phyloP scores from a whole-genome alignment of 2,113 vertebrate genomes.

The Hucho hucho region DNA sequence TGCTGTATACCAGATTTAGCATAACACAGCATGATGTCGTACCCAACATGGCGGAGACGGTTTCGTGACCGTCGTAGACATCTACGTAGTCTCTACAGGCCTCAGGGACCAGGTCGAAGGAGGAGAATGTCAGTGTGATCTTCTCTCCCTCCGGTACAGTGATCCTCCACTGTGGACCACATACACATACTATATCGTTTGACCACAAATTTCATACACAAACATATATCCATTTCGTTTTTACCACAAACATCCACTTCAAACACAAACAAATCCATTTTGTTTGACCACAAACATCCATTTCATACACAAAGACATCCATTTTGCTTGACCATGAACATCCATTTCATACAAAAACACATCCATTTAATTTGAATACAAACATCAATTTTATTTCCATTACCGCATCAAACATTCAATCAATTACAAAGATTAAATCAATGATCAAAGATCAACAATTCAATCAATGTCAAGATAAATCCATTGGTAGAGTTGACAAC shows the following conservation, averaged over 20 bases:
- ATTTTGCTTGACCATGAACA: too few species aligned
- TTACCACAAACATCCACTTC: too few species aligned
- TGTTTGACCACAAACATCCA: too few species aligned
- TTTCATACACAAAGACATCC: too few species aligned
- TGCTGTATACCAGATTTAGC: too few species aligned
- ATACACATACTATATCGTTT: conserved; percentile 13
- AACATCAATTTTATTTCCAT: too few species aligned
- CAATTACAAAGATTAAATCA: too few species aligned
- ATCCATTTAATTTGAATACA: too few species aligned
- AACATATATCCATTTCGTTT: not conserved
- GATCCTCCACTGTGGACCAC: conserved; percentile 59
- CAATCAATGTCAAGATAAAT: not conserved
- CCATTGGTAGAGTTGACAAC: not conserved
- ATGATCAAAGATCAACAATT: too few species aligned
- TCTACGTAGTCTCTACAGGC: conserved; percentile 73
- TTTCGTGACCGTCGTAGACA: conserved; percentile 63
- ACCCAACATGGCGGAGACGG: conserved; percentile 56
- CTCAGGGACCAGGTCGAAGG: conserved; percentile 71
- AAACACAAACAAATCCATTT: too few species aligned
- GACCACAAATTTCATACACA: not conserved
- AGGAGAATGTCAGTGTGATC: conserved; percentile 67
- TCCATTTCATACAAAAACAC: too few species aligned
- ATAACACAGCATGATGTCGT: conserved; percentile 7
- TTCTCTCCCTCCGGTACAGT: conserved; percentile 60
- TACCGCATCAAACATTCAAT: not conserved